These are phyloP conservation scores for Drosophila ogumai DNA, from an alignment of 1,140 invertebrate genomes.

Conservation along the genomic window DNA sequence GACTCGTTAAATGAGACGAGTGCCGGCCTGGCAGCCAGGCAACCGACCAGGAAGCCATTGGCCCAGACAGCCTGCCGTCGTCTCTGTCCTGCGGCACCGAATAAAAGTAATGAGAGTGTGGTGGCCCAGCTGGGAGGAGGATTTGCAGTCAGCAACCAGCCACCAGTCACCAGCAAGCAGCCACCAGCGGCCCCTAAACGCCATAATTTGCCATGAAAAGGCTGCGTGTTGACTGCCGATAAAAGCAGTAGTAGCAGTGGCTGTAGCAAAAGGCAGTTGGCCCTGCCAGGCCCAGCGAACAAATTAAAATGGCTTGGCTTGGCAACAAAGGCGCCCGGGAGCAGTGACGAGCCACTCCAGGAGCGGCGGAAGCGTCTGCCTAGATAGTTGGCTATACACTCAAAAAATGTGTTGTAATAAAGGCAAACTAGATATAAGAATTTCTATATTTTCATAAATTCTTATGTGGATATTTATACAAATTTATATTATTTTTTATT, in stretches of 20 bases:
- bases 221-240: conserved; percentile 82
- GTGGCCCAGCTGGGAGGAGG: conserved; percentile 19
- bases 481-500: neutral
- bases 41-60: conserved; percentile 17
- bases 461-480: neutral
- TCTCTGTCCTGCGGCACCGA: conserved; percentile 57
- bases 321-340: conserved; percentile 63
- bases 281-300: conserved; percentile 14
- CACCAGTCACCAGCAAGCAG: neutral
- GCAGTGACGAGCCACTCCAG: conserved; percentile 39
- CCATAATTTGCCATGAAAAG: conserved; percentile 83
- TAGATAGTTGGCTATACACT: conserved; percentile 60
- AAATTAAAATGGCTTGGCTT: conserved; percentile 68
- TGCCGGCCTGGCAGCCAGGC: conserved; percentile 33
- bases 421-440: no score
- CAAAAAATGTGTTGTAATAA: neutral
- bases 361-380: conserved; percentile 35
- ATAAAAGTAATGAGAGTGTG: conserved; percentile 45
- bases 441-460: neutral
- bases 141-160: neutral
- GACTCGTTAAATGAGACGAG: conserved; percentile 76
- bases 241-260: conserved; percentile 38
- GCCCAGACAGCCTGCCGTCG: conserved; percentile 55
- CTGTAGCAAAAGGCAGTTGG: conserved; percentile 62
- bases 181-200: conserved; percentile 60